These are phyloP conservation scores for Tetramorium bicarinatum DNA, from an alignment of 2,888 invertebrate genomes.

Conservation along the genomic window DNA sequence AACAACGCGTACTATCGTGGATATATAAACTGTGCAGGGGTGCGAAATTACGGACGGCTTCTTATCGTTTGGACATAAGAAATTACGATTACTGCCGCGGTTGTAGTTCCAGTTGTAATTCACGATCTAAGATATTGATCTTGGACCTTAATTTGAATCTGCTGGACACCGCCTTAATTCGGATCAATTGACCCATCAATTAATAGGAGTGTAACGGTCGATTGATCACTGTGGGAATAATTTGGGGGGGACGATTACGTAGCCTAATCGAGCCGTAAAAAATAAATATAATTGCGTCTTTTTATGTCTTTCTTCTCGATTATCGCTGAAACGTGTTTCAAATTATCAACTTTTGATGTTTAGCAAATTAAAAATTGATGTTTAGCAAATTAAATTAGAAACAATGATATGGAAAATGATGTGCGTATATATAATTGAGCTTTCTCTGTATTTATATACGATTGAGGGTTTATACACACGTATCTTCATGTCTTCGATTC, in stretches of 20 bases:
- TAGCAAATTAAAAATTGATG: no score
- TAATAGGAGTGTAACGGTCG: slow-evolving; percentile 70
- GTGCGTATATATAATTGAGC: background rate
- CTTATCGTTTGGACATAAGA: slow-evolving; percentile 73
- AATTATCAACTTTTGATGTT: no score
- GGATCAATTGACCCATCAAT: slow-evolving; percentile 74
- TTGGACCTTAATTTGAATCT: slow-evolving; percentile 80
- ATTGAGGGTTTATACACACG: no score
- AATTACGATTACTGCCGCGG: slow-evolving; percentile 73
- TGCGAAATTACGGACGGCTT: slow-evolving; percentile 72
- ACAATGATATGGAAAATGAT: background rate
- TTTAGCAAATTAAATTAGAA: slow-evolving; percentile 3
- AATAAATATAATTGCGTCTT: background rate
- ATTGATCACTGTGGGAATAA: slow-evolving; percentile 68
- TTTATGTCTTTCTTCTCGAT: background rate
- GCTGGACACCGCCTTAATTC: slow-evolving; percentile 76
- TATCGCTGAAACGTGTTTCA: background rate
- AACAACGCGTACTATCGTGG: slow-evolving; percentile 59
- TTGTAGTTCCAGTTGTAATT: slow-evolving; percentile 69
- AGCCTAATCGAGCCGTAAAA: background rate
- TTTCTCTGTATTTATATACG: background rate
- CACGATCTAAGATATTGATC: slow-evolving; percentile 77
- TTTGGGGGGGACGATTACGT: slow-evolving; percentile 45
- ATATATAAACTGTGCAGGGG: slow-evolving; percentile 50
- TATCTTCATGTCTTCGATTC: background rate